Evolutionary conservation across 1,140 invertebrate genomes (phyloP).

Genomic region (Solenopsis fugax): DNA sequence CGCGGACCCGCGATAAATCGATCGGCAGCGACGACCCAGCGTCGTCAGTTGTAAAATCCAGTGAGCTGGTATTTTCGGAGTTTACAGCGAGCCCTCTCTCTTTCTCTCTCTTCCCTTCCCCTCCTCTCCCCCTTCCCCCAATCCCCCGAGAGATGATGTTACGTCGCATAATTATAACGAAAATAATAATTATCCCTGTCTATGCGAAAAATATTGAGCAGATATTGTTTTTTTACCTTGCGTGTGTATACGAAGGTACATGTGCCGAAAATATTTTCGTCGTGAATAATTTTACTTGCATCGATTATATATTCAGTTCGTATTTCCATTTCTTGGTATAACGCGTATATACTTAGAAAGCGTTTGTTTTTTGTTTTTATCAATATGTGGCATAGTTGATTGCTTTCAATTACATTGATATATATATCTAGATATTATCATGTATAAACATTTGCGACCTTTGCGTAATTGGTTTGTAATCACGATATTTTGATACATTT

Average conservation of each 20-base stretch:
- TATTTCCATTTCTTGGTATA: not conserved
- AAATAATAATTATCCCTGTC: slow-evolving; percentile 6
- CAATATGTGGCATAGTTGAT: not conserved
- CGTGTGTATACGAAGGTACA: not conserved
- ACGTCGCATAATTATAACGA: slow-evolving; percentile 13
- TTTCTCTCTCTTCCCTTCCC: no score
- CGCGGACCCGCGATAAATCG: slow-evolving; percentile 56
- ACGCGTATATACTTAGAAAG: not conserved
- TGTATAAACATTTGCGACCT: not conserved
- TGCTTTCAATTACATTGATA: not conserved
- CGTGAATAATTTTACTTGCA: not conserved
- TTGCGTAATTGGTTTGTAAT: not conserved
- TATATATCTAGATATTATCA: not conserved
- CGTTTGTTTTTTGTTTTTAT: not conserved
- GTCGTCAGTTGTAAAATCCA: slow-evolving; percentile 6
- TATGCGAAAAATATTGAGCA: not conserved
- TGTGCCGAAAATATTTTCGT: not conserved
- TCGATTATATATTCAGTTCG: not conserved
- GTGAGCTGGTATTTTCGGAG: slow-evolving; percentile 12
- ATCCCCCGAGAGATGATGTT: not conserved
- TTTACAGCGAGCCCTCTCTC: not conserved
- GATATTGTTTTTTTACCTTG: not conserved
- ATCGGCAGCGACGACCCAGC: slow-evolving; percentile 18
- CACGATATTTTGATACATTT: not conserved
- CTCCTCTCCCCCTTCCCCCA: no score